Conservation (phyloP, 2,888 invertebrate species). For the Acanthosepion lycidas region DNA sequence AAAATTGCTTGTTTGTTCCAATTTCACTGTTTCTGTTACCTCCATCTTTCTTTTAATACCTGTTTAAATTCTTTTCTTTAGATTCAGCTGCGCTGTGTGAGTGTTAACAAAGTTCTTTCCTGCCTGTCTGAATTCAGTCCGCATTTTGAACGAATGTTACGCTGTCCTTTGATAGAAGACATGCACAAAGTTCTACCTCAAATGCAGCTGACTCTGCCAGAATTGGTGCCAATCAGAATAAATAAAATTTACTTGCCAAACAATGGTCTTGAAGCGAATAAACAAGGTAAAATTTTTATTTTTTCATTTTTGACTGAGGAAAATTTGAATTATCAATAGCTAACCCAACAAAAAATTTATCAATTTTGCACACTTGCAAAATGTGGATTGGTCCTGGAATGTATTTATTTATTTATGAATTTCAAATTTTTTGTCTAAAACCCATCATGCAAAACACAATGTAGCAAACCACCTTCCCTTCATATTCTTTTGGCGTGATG, state of each 20-base stretch:
- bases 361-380: too few relatives aligned
- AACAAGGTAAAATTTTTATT: background rate
- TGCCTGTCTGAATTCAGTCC: background rate
- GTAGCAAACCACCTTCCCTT: too few relatives aligned
- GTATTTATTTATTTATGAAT: too few relatives aligned
- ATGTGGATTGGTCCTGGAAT: too few relatives aligned
- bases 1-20: too few relatives aligned
- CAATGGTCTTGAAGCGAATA: background rate
- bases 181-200: background rate
- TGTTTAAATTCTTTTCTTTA: background rate
- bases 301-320: background rate
- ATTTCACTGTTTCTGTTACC: too few relatives aligned
- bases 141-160: constrained; percentile 25
- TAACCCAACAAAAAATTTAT: too few relatives aligned
- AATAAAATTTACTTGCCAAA: background rate
- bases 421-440: too few relatives aligned
- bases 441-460: too few relatives aligned
- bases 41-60: too few relatives aligned
- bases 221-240: background rate
- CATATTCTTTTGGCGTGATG: too few relatives aligned
- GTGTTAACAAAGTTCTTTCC: background rate
- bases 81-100: background rate
- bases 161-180: constrained; percentile 11
- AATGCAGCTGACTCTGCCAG: background rate
- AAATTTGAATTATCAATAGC: too few relatives aligned